A percentile compares a stretch with the other conserved stretches of the same genome.
Evolutionary conservation across 2,113 vertebrate species (phyloP).

Genomic region (Hiodon tergisus): DNA sequence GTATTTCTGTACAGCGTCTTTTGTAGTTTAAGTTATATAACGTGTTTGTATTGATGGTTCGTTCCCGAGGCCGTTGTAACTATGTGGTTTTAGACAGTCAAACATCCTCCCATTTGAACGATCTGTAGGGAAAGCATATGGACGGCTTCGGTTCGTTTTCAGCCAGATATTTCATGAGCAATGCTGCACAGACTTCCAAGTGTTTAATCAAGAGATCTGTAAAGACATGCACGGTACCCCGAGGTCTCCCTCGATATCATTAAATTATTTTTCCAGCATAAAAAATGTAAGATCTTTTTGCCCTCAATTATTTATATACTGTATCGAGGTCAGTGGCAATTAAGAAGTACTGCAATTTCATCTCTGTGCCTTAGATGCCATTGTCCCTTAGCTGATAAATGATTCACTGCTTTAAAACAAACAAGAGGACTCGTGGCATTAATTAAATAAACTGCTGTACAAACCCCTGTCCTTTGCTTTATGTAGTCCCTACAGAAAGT

Average conservation of each 20-base stretch:
- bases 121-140: no score
- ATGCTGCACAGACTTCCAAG: background rate
- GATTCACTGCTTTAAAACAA: slow-evolving; percentile 37
- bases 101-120: no score
- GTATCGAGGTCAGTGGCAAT: slow-evolving; percentile 20
- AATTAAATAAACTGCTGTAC: slow-evolving; percentile 32
- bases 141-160: no score
- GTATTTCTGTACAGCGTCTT: no score
- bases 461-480: slow-evolving; percentile 30
- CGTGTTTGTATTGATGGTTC: no score
- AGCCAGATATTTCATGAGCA: background rate
- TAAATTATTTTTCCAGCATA: background rate
- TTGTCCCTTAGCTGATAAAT: slow-evolving; percentile 25
- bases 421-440: slow-evolving; percentile 21
- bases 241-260: background rate
- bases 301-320: slow-evolving; percentile 25
- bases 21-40: no score
- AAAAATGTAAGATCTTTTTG: background rate
- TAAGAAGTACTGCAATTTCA: slow-evolving; percentile 11
- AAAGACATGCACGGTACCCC: background rate
- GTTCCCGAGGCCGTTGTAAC: no score
- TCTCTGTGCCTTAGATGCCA: slow-evolving; percentile 10
- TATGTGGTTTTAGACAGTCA: no score
- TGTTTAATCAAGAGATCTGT: background rate
- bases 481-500: no score